Percentiles rank a stretch among this genome's conserved stretches.
phyloP scores from a whole-genome alignment of 2,888 invertebrate genomes.

The Cataglyphis albicans region DNA sequence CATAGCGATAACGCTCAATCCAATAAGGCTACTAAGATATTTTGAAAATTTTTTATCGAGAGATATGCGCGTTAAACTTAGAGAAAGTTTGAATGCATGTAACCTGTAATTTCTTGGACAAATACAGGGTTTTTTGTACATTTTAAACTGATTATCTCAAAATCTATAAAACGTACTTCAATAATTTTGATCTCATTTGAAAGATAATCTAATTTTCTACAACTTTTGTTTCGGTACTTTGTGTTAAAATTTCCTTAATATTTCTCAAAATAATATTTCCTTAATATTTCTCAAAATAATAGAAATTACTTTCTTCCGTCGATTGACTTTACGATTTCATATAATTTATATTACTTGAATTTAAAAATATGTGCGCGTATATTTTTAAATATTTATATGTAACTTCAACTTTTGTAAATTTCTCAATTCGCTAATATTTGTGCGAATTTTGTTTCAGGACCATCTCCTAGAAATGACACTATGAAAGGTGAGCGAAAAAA shows the following conservation, averaged over 20 bases:
- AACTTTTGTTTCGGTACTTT: too few relatives aligned
- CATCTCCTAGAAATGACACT: constrained; percentile 82
- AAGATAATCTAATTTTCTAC: too few relatives aligned
- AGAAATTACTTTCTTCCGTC: neutral
- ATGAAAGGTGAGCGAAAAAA: constrained; percentile 82
- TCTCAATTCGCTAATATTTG: neutral
- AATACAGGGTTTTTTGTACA: too few relatives aligned
- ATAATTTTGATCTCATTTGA: too few relatives aligned
- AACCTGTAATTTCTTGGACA: too few relatives aligned
- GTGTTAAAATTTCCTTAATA: too few relatives aligned
- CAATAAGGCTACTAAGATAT: neutral
- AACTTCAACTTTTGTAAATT: neutral
- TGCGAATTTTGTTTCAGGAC: constrained; percentile 76
- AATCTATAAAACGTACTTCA: too few relatives aligned
- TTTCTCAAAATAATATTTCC: too few relatives aligned
- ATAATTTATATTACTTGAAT: neutral
- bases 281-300: too few relatives aligned
- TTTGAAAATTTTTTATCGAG: neutral
- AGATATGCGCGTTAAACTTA: neutral
- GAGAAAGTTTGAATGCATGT: neutral
- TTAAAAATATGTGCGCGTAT: neutral
- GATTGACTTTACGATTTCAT: neutral
- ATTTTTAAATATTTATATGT: too few relatives aligned
- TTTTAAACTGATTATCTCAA: too few relatives aligned
- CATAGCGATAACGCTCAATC: neutral